Base-by-base conservation (phyloP, 2,113 vertebrate species). In the Pongo pygmaeus region DNA sequence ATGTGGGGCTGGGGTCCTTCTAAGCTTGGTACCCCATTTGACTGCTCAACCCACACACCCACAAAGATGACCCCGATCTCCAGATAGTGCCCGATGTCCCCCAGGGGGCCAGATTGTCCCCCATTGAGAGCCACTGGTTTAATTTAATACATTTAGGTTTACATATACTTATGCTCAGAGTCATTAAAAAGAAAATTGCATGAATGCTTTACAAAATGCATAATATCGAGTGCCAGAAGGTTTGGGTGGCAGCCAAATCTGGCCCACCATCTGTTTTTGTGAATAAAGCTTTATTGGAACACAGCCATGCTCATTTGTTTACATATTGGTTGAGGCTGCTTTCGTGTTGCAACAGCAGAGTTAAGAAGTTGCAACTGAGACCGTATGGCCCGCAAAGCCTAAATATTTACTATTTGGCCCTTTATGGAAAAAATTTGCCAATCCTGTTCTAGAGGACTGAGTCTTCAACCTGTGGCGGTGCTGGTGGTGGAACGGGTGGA, bases 281-380 rank as follows among this genome's bases (percentile, higher is more conserved):
- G 94, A 92, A 90, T 96, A 96, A 93, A 93, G 61, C 85, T 95
- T 96, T 92, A 96, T 84, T 95, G 91, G 97, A 79, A 94, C 35
- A 40, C 55, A 90, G 64, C 80, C 87, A 46, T 8, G 18, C 3
- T 75, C 57, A 13, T 78, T 83, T 93, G 93, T 95, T 93, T 72
- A 67, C 18, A 14, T 48, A 17, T 23, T 46, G 69, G 14, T 79
- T 80, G 50, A 35, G 20, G 43, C 69, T 61, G 79, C 70, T 85
- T 67, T 74, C 38, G 9, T 3, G 46, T 17, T 67, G 2, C 8
- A 48, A 52, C 32, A 1, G 38, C 48, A 40, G 78, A 57, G 48
- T 10, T 46, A 57, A 69, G 78, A 75, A 22, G 16, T 61, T 79
- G 79, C 40, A 72, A 13, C 32, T 70, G 74, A 90, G 79, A 75